Evolutionary conservation across 2,797 vertebrate species (phyloP), one percentile per base, ranked within the genome.

Genomic region (Schizopygopsis malacanthus): DNA sequence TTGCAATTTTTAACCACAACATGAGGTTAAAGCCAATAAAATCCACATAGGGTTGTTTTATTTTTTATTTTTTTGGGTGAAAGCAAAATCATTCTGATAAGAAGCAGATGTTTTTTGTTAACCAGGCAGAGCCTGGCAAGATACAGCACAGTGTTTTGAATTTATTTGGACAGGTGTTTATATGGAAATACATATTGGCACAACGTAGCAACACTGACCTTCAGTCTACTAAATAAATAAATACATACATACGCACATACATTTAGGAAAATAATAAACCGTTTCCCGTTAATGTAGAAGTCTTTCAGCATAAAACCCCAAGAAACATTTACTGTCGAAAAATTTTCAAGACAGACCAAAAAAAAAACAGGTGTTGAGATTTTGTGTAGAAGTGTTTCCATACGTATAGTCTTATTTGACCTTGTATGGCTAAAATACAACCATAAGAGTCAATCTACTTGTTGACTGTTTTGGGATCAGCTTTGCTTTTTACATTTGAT

Each of bases 401-500:
- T 56, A 56, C 12, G 15, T 69, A 54, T 37, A 56, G 25, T 82
- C 20, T 59, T 59, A 70, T 88, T 79, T 88, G 15, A 75, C 78
- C 50, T 79, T 84, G 63, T 76, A 84, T 87, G 82, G 59, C 13
- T 70, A 54, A 75, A 69, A 41, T 37, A 76, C 65, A 50, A 65
- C 80, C 25, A 69, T 6, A 10, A 79, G 37, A 59, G 61, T 59
- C 4, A 12, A 4, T 81, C 63, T 56, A 75, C 67, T 80, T 70
- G 25, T 20, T 20, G 13, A 69, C n/a, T 67, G 18, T 47, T 87
- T 84, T 22, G 37, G 63, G 59, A 20, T 65, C 13, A 50, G 10
- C 33, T 80, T 89, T 73, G 43, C 11, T 43, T 77, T 85, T 84
- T 69, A 45, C 43, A 59, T 67, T 83, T 69, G 20, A 22, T 13